phyloP scores from a whole-genome alignment of 2,888 invertebrate species.

The Cryptus armator region DNA sequence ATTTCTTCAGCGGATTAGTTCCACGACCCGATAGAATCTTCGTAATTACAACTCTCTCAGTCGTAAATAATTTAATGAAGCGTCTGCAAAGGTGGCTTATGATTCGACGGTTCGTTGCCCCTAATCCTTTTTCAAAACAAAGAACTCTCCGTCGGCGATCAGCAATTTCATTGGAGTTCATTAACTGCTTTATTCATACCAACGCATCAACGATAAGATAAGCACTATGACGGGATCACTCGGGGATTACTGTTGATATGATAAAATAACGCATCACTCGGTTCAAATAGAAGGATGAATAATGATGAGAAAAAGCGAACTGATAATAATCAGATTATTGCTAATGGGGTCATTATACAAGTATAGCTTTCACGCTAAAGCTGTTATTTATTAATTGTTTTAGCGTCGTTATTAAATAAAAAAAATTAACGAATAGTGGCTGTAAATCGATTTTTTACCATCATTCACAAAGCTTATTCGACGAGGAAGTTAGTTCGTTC shows the following conservation, averaged over 20 bases:
- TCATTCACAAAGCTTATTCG: not conserved
- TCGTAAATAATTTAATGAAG: conserved; percentile 50
- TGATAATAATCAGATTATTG: not conserved
- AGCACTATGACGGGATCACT: not conserved
- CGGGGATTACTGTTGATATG: not conserved
- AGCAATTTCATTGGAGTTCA: not conserved
- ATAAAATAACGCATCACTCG: not conserved
- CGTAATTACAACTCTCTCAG: conserved; percentile 23
- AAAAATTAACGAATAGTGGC: not conserved
- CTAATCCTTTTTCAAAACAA: conserved; percentile 25
- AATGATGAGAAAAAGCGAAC: not conserved
- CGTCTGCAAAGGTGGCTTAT: conserved; percentile 42
- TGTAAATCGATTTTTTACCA: not conserved
- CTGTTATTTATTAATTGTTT: not conserved
- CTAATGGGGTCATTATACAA: not conserved
- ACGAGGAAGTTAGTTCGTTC: not conserved
- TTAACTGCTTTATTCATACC: not conserved
- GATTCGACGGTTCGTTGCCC: conserved; percentile 3
- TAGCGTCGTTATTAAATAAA: not conserved
- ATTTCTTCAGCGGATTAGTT: conserved; percentile 37
- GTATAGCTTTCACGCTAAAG: not conserved
- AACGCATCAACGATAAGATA: not conserved
- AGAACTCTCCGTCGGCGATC: conserved; percentile 15
- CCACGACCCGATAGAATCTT: conserved; percentile 18
- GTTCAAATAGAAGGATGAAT: not conserved